Evolutionary conservation across 2,888 invertebrate genomes (phyloP).

Genomic region (Epirrhoe alternata): DNA sequence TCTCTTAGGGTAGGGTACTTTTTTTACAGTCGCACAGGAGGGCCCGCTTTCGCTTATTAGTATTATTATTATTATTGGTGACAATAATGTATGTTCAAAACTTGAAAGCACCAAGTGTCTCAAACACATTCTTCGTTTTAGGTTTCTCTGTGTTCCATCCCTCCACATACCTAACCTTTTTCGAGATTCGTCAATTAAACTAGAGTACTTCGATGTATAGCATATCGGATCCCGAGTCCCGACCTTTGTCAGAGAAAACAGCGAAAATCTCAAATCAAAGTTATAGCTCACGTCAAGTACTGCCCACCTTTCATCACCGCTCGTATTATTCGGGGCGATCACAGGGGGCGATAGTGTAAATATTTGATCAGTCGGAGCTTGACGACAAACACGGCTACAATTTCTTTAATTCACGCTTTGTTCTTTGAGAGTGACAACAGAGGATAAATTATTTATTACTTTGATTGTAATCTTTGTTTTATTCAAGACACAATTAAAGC

Average conservation of each 20-base stretch:
- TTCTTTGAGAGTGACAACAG: slow-evolving; percentile 13
- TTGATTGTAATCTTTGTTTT: neutral
- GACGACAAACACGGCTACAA: slow-evolving; percentile 45
- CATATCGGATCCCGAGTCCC: neutral
- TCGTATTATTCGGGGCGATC: slow-evolving; percentile 51
- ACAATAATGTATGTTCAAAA: too few species aligned
- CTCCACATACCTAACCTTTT: too few species aligned
- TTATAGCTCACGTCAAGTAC: neutral
- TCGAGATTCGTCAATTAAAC: too few species aligned
- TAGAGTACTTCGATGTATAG: too few species aligned
- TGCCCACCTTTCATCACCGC: slow-evolving; percentile 35
- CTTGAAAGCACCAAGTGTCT: too few species aligned
- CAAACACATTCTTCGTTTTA: too few species aligned
- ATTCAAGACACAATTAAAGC: neutral
- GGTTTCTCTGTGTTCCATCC: too few species aligned
- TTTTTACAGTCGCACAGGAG: too few species aligned
- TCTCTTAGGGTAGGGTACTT: too few species aligned
- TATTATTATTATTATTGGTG: too few species aligned
- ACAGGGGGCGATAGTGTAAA: slow-evolving; percentile 51
- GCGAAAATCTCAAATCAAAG: neutral
- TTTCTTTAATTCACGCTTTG: slow-evolving; percentile 35
- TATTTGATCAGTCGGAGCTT: slow-evolving; percentile 52
- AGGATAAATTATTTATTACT: slow-evolving; percentile 17
- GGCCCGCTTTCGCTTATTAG: too few species aligned
- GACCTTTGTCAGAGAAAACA: neutral